Conservation (phyloP, 2,113 vertebrate species). For the Poeciliopsis retropinna region DNA sequence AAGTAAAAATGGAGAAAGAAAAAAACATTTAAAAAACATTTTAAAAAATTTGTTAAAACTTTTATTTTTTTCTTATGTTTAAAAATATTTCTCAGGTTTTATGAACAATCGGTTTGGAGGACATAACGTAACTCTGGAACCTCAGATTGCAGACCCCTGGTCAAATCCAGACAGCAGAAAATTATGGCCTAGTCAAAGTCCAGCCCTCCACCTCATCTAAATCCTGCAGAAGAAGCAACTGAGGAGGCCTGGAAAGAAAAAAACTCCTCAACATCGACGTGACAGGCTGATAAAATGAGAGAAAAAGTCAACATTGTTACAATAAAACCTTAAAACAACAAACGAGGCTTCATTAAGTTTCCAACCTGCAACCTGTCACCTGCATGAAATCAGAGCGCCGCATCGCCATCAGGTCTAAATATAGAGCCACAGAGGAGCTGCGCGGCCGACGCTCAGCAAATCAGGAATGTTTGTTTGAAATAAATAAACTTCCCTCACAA, state of each 20-base stretch:
- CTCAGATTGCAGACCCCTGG: no score
- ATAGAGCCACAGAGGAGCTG: constrained; percentile 81
- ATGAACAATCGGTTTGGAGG: no score
- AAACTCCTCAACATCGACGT: not conserved
- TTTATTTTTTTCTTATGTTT: no score
- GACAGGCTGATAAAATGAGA: not conserved
- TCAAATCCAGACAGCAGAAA: not conserved
- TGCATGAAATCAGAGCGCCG: constrained; percentile 57
- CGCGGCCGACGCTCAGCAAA: constrained; percentile 82
- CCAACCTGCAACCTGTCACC: constrained; percentile 23
- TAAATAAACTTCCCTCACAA: constrained; percentile 93
- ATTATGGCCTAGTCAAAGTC: not conserved
- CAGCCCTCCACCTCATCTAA: not conserved
- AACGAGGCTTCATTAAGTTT: not conserved
- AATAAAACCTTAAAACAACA: no score
- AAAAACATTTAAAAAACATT: no score
- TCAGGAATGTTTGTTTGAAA: constrained; percentile 96
- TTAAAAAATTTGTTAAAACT: no score
- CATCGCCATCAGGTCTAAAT: constrained; percentile 84
- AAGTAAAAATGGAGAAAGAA: no score
- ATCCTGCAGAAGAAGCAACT: not conserved
- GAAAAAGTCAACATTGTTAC: no score
- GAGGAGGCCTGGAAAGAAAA: not conserved
- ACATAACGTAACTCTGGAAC: no score
- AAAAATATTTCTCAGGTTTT: no score